These are phyloP conservation scores for Melipona bicolor DNA, from an alignment of 2,888 invertebrate species.

Conservation along the genomic window DNA sequence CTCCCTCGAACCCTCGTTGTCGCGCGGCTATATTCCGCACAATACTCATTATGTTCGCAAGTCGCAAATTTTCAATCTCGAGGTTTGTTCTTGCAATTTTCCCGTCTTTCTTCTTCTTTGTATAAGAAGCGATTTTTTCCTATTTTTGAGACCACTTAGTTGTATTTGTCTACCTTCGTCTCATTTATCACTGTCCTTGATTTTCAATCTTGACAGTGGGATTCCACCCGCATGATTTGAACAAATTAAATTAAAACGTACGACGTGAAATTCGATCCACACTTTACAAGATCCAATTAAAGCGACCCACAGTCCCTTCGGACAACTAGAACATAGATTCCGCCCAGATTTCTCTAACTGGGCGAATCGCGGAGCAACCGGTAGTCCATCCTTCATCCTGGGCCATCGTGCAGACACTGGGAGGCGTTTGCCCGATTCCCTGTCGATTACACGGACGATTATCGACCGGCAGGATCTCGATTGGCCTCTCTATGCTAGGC, in stretches of 20 bases:
- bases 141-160: too few relatives aligned
- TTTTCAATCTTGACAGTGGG: too few relatives aligned
- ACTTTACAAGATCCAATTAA: too few relatives aligned
- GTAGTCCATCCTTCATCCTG: neutral
- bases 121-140: too few relatives aligned
- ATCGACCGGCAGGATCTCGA: conserved; percentile 66
- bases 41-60: neutral
- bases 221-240: too few relatives aligned
- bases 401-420: conserved; percentile 50
- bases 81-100: too few relatives aligned
- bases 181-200: too few relatives aligned
- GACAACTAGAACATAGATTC: neutral
- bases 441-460: conserved; percentile 63
- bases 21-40: neutral
- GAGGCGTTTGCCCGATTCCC: conserved; percentile 37
- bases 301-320: neutral
- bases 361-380: neutral
- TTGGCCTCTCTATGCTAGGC: conserved; percentile 41
- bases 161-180: too few relatives aligned
- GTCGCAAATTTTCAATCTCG: too few relatives aligned
- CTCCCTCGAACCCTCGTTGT: conserved; percentile 25
- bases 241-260: too few relatives aligned
- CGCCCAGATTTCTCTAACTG: neutral
- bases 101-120: too few relatives aligned
- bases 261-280: too few relatives aligned